These are phyloP conservation scores for Lutraria rhynchaena DNA, from an alignment of 1,140 invertebrate species.

Conservation along the genomic window DNA sequence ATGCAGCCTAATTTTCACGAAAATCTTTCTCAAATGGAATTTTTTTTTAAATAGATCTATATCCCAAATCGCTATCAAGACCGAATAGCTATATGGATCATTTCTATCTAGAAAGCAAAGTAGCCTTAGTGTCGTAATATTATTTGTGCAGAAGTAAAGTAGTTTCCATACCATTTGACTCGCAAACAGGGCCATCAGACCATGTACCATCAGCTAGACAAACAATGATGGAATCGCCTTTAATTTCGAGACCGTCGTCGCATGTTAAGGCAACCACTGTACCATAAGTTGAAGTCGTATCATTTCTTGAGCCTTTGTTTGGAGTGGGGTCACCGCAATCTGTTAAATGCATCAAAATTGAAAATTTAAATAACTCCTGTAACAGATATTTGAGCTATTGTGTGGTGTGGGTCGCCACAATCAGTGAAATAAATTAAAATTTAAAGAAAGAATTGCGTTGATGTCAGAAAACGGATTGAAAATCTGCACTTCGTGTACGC, in stretches of 20 bases:
- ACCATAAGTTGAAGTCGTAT: not conserved
- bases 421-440: not conserved
- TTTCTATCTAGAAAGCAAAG: no score
- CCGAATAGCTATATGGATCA: no score
- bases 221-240: not conserved
- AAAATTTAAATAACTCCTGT: no score
- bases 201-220: not conserved
- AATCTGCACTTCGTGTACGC: not conserved
- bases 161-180: not conserved
- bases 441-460: not conserved
- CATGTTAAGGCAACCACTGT: not conserved
- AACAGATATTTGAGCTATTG: no score
- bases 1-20: no score
- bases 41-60: no score
- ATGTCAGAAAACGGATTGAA: not conserved
- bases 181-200: not conserved
- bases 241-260: not conserved
- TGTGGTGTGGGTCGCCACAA: no score
- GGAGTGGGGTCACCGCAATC: constrained; percentile 6
- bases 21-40: no score
- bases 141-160: no score
- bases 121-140: no score
- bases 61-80: no score
- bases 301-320: no score
- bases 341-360: not conserved